A percentile compares a stretch with the other conserved stretches of the same genome.
Evolutionary conservation across 2,797 vertebrate species (phyloP).

Genomic region (Halcyon chelicuti): DNA sequence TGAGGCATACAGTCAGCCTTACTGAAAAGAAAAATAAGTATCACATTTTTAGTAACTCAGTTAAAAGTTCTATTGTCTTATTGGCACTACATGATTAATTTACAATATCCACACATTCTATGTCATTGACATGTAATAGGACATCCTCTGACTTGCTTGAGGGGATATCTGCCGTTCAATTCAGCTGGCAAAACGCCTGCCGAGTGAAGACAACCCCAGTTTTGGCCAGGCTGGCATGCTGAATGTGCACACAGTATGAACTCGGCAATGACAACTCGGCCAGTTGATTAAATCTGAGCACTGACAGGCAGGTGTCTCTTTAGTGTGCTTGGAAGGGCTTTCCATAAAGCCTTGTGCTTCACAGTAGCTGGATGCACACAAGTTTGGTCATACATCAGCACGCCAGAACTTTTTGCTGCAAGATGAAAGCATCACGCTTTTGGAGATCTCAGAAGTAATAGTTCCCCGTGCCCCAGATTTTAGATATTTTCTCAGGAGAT

Average conservation of each 20-base stretch:
- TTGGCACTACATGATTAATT: not conserved
- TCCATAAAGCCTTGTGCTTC: not conserved
- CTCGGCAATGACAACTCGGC: not conserved
- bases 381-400: not conserved
- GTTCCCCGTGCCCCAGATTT: not conserved
- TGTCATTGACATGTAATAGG: not conserved
- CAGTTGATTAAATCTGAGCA: conserved; percentile 4
- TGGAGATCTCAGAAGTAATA: not conserved
- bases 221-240: not conserved
- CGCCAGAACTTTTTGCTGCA: not conserved
- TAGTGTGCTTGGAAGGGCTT: not conserved
- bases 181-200: not conserved
- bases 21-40: not conserved
- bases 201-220: not conserved
- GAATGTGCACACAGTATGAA: not conserved
- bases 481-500: not conserved
- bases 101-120: not conserved
- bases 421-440: not conserved
- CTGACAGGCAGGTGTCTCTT: conserved; percentile 28
- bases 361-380: not conserved
- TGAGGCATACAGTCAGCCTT: not conserved
- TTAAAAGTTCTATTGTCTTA: not conserved
- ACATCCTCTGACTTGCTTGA: not conserved
- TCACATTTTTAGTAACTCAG: not conserved
- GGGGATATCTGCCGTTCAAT: not conserved